Conservation (phyloP, 2,888 invertebrate species). For the Tipula vernalis region DNA sequence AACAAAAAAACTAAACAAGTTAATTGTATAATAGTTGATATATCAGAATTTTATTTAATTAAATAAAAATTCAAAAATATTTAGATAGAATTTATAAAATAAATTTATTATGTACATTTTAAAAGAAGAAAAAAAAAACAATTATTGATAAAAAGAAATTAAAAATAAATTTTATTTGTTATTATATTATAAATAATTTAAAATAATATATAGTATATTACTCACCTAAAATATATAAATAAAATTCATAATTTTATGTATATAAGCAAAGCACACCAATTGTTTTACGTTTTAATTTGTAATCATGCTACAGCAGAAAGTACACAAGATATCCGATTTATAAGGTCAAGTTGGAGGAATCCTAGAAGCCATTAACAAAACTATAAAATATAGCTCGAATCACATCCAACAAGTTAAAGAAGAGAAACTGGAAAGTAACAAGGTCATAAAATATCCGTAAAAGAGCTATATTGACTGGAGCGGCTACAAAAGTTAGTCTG, state of each 20-base stretch:
- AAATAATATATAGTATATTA: background rate
- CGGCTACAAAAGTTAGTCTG: too few relatives aligned
- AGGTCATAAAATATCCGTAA: too few relatives aligned
- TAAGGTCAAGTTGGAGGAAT: too few relatives aligned
- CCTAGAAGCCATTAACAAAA: too few relatives aligned
- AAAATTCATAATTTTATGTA: background rate
- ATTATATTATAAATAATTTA: background rate
- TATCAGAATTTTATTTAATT: background rate
- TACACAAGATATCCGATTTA: too few relatives aligned
- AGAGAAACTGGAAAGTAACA: too few relatives aligned
- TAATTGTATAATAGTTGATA: background rate
- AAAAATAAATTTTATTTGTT: background rate
- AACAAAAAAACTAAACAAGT: background rate
- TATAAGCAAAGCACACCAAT: background rate
- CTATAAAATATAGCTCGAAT: too few relatives aligned
- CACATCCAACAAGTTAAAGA: too few relatives aligned
- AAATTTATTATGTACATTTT: background rate
- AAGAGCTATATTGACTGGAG: too few relatives aligned
- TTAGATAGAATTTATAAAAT: background rate
- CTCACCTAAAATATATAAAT: background rate
- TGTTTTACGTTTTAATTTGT: background rate
- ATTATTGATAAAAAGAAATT: background rate
- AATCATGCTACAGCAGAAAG: background rate
- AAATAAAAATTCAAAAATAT: background rate
- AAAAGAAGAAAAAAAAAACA: background rate